Evolutionary conservation across 2,888 invertebrate species (phyloP).

Genomic region (Cryptops parisi): DNA sequence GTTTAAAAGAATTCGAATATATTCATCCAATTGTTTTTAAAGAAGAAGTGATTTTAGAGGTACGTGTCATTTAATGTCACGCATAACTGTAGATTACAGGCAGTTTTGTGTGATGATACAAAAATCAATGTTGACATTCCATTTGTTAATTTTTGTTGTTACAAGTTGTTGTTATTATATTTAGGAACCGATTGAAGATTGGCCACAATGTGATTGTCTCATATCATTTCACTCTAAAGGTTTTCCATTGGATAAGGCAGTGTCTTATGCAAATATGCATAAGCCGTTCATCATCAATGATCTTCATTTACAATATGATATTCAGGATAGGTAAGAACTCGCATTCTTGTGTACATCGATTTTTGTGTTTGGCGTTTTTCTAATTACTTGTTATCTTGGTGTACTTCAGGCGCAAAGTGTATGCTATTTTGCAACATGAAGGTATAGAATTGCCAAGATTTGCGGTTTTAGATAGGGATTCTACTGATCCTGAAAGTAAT

Average conservation of each 20-base stretch:
- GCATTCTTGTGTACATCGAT: too few relatives aligned
- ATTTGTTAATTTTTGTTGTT: not conserved
- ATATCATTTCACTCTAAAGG: conserved; percentile 98
- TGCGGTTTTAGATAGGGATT: conserved; percentile 89
- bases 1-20: conserved; percentile 92
- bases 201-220: conserved; percentile 95
- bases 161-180: not conserved
- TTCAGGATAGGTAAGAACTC: conserved; percentile 53
- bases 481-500: conserved; percentile 76
- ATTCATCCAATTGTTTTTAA: conserved; percentile 88
- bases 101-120: not conserved
- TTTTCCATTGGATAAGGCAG: conserved; percentile 95
- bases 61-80: too few relatives aligned
- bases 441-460: conserved; percentile 97
- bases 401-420: conserved; percentile 54
- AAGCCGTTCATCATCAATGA: conserved; percentile 97
- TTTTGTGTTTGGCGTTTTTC: not conserved
- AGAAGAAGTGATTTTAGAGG: conserved; percentile 89
- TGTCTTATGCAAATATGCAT: conserved; percentile 82
- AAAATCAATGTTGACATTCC: not conserved
- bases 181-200: conserved; percentile 86
- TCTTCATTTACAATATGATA: conserved; percentile 94
- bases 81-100: not conserved
- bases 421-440: conserved; percentile 80
- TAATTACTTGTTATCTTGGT: not conserved